Evolutionary conservation across 2,888 invertebrate species (phyloP).

Genomic region (Odontothrips loti): DNA sequence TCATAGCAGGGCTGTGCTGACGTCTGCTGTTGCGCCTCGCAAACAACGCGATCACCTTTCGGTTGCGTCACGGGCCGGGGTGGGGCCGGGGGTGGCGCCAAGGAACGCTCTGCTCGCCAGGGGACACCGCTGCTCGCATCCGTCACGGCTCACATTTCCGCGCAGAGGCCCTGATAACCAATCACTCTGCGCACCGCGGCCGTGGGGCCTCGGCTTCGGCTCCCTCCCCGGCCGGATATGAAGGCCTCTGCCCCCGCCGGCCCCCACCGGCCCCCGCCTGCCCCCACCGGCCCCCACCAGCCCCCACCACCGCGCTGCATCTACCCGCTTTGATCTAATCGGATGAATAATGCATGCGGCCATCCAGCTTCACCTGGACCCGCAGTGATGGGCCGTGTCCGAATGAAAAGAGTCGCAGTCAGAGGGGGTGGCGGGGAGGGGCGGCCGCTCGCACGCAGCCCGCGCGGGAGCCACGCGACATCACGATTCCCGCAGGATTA

Average conservation of each 20-base stretch:
- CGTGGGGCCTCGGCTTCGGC: no score
- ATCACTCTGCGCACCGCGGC: no score
- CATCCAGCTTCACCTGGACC: not conserved
- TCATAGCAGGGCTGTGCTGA: no score
- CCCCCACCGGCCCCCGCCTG: not conserved
- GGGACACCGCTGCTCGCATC: no score
- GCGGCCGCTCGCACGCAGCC: not conserved
- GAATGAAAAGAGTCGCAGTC: not conserved
- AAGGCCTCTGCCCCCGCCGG: not conserved
- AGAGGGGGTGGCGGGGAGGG: not conserved
- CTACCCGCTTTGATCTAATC: not conserved
- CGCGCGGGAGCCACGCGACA: not conserved
- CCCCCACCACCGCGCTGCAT: not conserved
- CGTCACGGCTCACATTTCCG: no score
- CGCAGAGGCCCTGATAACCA: no score
- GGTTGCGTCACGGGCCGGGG: no score
- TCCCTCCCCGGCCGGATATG: no score
- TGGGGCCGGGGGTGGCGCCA: not conserved
- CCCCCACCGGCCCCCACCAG: no score
- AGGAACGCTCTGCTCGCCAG: not conserved
- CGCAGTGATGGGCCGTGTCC: not conserved
- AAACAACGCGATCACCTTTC: no score
- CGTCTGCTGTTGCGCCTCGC: no score
- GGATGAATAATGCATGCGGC: constrained; percentile 6
- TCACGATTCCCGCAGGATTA: not conserved